phyloP scores from a whole-genome alignment of 2,797 vertebrate species.

The Vultur gryphus region DNA sequence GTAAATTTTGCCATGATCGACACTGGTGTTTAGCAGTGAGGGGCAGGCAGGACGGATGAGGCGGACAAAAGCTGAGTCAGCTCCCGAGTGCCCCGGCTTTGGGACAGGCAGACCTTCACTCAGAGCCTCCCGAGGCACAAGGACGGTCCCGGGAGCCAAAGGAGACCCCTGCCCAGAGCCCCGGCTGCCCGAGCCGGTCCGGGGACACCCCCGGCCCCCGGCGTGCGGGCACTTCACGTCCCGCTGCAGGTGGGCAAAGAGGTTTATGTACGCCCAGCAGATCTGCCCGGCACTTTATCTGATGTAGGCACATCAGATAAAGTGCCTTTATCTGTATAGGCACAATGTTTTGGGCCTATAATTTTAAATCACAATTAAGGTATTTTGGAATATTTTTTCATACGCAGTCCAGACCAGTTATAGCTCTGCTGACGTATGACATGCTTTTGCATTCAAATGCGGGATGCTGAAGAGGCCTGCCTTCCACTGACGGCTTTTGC shows the following conservation, averaged over 20 bases:
- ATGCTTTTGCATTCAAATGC: neutral
- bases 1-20: too few relatives aligned
- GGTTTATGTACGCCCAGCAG: neutral
- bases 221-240: accelerated
- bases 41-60: neutral
- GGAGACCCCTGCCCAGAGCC: neutral
- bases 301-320: neutral
- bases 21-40: neutral
- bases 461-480: neutral
- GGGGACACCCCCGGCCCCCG: neutral
- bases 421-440: neutral
- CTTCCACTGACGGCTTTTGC: neutral
- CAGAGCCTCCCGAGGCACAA: neutral
- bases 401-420: neutral
- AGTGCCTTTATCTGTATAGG: neutral
- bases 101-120: accelerated
- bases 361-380: neutral
- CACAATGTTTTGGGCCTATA: neutral
- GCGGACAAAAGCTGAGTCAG: neutral
- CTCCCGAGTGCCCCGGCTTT: accelerated
- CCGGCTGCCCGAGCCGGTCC: accelerated
- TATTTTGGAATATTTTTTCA: neutral
- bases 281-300: neutral
- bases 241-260: neutral
- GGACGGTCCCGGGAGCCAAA: neutral